Evolutionary conservation across 2,113 vertebrate genomes (phyloP).

Genomic region (Origma solitaria): DNA sequence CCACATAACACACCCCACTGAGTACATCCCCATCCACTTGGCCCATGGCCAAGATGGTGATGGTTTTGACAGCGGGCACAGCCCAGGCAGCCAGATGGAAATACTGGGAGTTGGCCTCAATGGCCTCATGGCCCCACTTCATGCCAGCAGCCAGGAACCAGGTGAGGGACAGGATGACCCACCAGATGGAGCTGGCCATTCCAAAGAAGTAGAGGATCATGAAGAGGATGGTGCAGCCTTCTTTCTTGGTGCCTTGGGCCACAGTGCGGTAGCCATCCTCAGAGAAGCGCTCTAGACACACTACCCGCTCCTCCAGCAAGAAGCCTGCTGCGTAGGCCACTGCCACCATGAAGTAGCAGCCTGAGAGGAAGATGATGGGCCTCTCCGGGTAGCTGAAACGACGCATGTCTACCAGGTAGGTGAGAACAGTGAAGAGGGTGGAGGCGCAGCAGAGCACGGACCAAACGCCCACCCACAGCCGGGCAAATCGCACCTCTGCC

Average conservation of each 20-base stretch:
- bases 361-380: conserved; percentile 90
- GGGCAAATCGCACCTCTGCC: conserved; percentile 84
- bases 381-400: conserved; percentile 90
- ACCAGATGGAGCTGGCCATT: conserved; percentile 94
- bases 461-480: conserved; percentile 89
- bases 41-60: conserved; percentile 86
- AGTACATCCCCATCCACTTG: conserved; percentile 90
- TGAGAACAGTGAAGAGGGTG: conserved; percentile 89
- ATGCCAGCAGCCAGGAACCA: conserved; percentile 93
- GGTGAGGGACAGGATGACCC: conserved; percentile 89
- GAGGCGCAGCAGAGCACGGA: conserved; percentile 85
- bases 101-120: conserved; percentile 89
- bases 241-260: conserved; percentile 89
- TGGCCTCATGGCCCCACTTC: conserved; percentile 97
- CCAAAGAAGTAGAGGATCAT: conserved; percentile 93
- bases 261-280: conserved; percentile 84
- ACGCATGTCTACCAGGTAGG: conserved; percentile 85
- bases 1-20: conserved; percentile 91
- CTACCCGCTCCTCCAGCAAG: conserved; percentile 84
- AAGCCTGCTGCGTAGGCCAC: conserved; percentile 83
- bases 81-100: conserved; percentile 94
- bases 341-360: conserved; percentile 94
- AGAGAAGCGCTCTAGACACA: conserved; percentile 84
- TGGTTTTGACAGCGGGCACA: conserved; percentile 87
- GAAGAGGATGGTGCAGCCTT: conserved; percentile 91